These are phyloP conservation scores for Vanessa atalanta DNA, from an alignment of 1,140 invertebrate genomes.

Conservation along the genomic window DNA sequence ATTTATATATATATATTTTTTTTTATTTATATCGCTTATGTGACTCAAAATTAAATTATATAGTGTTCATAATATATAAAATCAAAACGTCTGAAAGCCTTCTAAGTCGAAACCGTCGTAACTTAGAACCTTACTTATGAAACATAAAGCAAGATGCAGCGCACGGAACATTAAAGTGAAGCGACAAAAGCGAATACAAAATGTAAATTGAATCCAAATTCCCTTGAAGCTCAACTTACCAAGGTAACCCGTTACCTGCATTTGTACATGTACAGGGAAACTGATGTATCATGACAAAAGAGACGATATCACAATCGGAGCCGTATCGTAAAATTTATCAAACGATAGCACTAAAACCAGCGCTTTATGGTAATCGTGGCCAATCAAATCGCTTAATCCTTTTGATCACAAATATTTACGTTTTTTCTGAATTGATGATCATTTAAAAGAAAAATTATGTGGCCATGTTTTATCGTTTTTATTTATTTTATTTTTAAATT, in stretches of 20 bases:
- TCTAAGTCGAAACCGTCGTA: neutral
- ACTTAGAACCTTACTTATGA: too few species aligned
- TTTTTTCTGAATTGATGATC: neutral
- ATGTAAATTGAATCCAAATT: neutral
- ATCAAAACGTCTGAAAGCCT: neutral
- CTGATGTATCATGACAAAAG: constrained; percentile 16
- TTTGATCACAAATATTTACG: constrained; percentile 14
- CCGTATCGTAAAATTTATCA: constrained; percentile 24
- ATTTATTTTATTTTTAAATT: neutral
- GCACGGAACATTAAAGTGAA: too few species aligned
- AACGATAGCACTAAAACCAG: constrained; percentile 32
- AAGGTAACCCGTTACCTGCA: too few species aligned
- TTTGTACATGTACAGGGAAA: neutral
- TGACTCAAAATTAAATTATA: too few species aligned
- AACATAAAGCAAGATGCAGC: too few species aligned
- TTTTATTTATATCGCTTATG: too few species aligned
- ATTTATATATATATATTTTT: too few species aligned
- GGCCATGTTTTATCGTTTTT: too few species aligned
- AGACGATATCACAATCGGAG: neutral
- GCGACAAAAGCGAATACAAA: neutral
- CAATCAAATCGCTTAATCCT: constrained; percentile 37
- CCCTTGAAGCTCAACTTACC: too few species aligned
- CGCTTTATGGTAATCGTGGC: constrained; percentile 38
- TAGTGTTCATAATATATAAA: too few species aligned
- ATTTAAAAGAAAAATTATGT: too few species aligned